Evolutionary conservation across 2,888 invertebrate species (phyloP).

Genomic region (Globia sparganii): DNA sequence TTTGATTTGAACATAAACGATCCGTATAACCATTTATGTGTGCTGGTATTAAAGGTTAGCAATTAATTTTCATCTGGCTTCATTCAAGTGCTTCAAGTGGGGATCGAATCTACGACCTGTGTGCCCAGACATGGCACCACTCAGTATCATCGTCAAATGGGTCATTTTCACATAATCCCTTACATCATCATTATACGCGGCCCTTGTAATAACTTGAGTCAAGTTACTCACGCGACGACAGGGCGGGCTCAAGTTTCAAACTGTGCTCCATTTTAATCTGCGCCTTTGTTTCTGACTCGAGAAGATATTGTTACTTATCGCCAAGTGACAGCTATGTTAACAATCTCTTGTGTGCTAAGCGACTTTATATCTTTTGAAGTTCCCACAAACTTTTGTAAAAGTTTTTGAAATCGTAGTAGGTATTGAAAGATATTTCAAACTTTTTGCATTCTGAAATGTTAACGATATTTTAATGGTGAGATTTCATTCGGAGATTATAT

Average conservation of each 20-base stretch:
- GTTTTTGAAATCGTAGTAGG: slow-evolving; percentile 4
- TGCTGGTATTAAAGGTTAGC: neutral
- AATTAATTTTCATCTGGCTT: neutral
- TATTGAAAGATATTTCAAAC: slow-evolving; percentile 12
- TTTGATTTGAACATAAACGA: neutral
- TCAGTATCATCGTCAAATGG: neutral
- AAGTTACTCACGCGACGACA: slow-evolving; percentile 10
- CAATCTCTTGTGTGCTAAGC: neutral
- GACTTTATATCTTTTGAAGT: slow-evolving; percentile 22
- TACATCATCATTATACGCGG: slow-evolving; percentile 1
- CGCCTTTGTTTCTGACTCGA: slow-evolving; percentile 32
- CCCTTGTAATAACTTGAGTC: slow-evolving; percentile 14
- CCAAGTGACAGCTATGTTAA: slow-evolving; percentile 18
- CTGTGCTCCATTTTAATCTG: slow-evolving; percentile 35
- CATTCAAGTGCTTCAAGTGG: neutral
- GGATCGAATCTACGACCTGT: neutral
- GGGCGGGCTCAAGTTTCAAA: slow-evolving; percentile 14
- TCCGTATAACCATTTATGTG: neutral
- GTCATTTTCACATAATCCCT: slow-evolving; percentile 28
- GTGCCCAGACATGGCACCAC: neutral
- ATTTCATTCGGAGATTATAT: slow-evolving; percentile 17
- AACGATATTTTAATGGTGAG: neutral
- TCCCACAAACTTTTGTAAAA: neutral
- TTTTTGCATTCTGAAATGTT: slow-evolving; percentile 11
- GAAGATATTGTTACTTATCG: slow-evolving; percentile 38